Evolutionary conservation across 2,797 vertebrate species (phyloP), one percentile per base, ranked within the genome.

Genomic region (Streptopelia turtur): DNA sequence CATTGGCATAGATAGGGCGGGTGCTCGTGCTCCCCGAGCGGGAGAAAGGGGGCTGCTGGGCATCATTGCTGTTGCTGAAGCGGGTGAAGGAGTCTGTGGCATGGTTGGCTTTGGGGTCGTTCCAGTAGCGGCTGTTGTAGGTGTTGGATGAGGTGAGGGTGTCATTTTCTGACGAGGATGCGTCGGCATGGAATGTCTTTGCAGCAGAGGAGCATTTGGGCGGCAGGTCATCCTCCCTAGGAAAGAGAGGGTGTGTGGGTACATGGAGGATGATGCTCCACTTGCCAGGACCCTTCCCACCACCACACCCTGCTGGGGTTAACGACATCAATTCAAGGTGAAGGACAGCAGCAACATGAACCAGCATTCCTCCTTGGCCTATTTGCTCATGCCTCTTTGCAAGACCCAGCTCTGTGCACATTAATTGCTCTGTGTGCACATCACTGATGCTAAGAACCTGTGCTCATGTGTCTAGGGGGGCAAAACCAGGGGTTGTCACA

Each of bases 91-190:
- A 99, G 98, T 99, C 99, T 60, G 98, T 98, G 96, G 98, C 97
- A 1, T 98, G 98, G 79, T 98, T 99, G 90, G 98, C 98, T 97
- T 99, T 99, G 64, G 99, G 98, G 89, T 99, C 99, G 30, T 98
- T 99, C 99, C 99, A 99, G 97, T 99, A 99, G 93, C 98, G 99
- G 94, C 99, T 99, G 98, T 99, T 99, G 97, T 99, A 99, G 70
- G 99, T 99, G 97, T 99, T 99, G 95, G 99, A 99, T 37, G 99
- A 99, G 8, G 99, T 99, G 83, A 99, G 97, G 0, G 99, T 99
- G 98, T 99, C 99, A 0, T 99, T 99, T 97, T 99, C 99, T 0
- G 99, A 99, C 6, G 99, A 99, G 10, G 99, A 99, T 1, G 99
- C 98, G 3, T 99, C 99, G 0, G 98, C 98, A 0, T 99, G 99